Base-by-base conservation (phyloP, 2,113 vertebrate genomes). In the Ceyx cyanopectus region DNA sequence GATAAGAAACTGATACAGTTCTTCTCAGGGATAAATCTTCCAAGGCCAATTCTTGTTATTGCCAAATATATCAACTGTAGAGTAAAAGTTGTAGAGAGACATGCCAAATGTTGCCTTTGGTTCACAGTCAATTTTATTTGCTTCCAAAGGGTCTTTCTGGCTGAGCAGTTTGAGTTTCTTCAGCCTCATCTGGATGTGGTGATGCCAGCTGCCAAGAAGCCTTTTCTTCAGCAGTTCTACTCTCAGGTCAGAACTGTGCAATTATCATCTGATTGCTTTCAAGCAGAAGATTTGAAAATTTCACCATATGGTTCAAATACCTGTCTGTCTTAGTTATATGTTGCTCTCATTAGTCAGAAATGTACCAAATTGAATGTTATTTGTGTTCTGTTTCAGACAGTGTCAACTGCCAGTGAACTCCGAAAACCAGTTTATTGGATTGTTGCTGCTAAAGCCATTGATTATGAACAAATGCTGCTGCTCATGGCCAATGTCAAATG, bases 381-480 rank as follows among this genome's bases (percentile, higher is more conserved):
- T 94, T 91, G 34, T 89, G 78, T 91, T 95, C 54, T 90, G 9
- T 97, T 98, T 74, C 97, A 99, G 99, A 99, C 99, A 5, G 99
- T 99, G 79, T 99, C 99, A 73, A 99, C 99, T 73, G 99, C 99
- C 95, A 99, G 98, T 78, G 99, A 99, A 93, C 98, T 99, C 14
- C 98, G 99, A 53, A 99, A 99, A 93, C 99, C 99, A 11, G 99
- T 99, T 92, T 99, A 99, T 96, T 99, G 99, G 99, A 99, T 99
- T 37, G 99, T 99, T 90, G 99, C 99, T 53, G 99, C 99, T 85
- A 99, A 99, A 97, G 99, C 99, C 92, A 99, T 99, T 74, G 99
- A 99, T 96, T 99, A 99, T 74, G 99, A 99, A 57, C 99, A 99
- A 94, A 99, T 98, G 98, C 96, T 99, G 81, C 98, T 99, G 54